phyloP scores from a whole-genome alignment of 2,888 invertebrate genomes.

The Schizaphis graminum region DNA sequence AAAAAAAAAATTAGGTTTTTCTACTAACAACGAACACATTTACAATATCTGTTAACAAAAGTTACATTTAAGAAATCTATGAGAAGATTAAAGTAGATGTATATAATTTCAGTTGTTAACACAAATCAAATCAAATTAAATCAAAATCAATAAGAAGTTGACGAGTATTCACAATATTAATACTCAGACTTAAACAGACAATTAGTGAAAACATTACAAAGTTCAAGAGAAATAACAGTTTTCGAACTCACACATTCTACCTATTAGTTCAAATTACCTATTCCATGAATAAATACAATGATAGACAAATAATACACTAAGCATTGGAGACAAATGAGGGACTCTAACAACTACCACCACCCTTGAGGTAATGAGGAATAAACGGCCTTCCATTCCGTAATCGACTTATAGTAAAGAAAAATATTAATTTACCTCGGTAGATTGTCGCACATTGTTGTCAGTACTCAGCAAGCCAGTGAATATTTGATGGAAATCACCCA shows the following conservation, averaged over 20 bases:
- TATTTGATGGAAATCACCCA: slow-evolving; percentile 66
- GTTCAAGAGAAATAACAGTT: neutral
- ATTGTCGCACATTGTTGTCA: slow-evolving; percentile 90
- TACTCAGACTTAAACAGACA: neutral
- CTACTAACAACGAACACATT: neutral
- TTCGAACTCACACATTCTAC: neutral
- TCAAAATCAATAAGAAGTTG: neutral
- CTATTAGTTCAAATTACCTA: neutral
- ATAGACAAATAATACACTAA: neutral
- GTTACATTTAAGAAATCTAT: neutral
- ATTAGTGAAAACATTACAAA: neutral
- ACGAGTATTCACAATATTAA: neutral
- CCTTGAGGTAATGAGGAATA: neutral
- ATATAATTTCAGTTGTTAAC: neutral
- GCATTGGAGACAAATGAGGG: neutral
- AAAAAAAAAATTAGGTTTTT: neutral
- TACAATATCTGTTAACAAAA: neutral
- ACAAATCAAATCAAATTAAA: neutral
- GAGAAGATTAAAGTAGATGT: neutral
- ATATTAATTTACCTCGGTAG: slow-evolving; percentile 84
- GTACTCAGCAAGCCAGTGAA: slow-evolving; percentile 78
- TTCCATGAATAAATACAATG: neutral
- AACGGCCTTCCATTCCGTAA: too few relatives aligned
- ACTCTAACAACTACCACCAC: neutral
- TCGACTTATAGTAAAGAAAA: neutral